Conservation (phyloP, 1,140 invertebrate species). For the Drosophila bifasciata region DNA sequence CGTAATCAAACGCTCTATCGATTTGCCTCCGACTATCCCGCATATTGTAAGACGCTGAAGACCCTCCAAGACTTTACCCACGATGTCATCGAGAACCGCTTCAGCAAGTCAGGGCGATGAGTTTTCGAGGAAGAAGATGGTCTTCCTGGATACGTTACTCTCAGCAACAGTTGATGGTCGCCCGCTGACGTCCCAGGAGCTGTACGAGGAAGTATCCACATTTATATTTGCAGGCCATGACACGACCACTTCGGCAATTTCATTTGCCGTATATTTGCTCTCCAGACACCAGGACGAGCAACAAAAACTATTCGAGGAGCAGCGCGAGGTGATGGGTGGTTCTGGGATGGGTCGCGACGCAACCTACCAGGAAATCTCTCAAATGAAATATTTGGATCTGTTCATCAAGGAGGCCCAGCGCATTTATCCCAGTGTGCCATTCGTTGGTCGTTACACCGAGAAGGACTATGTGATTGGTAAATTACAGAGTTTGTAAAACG, state of each 20-base stretch:
- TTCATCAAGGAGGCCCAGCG: slow-evolving; percentile 87
- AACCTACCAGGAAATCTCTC: slow-evolving; percentile 86
- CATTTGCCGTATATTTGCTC: slow-evolving; percentile 75
- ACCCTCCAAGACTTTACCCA: slow-evolving; percentile 71
- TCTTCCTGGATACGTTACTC: slow-evolving; percentile 74
- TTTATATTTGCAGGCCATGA: slow-evolving; percentile 89
- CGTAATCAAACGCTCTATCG: slow-evolving; percentile 43
- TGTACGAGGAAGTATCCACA: slow-evolving; percentile 89
- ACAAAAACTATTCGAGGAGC: slow-evolving; percentile 85
- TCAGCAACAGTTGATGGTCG: slow-evolving; percentile 85
- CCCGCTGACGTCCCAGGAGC: slow-evolving; percentile 87
- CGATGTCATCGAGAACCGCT: slow-evolving; percentile 69
- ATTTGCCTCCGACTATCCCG: slow-evolving; percentile 48
- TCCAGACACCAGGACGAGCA: slow-evolving; percentile 83
- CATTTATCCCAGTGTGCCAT: slow-evolving; percentile 88
- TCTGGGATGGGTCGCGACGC: slow-evolving; percentile 83
- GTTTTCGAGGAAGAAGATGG: slow-evolving; percentile 67
- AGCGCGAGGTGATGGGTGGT: slow-evolving; percentile 84
- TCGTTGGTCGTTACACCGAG: slow-evolving; percentile 85
- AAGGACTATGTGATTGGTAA: slow-evolving; percentile 72
- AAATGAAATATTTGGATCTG: slow-evolving; percentile 88
- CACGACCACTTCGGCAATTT: slow-evolving; percentile 83
- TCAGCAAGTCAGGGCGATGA: slow-evolving; percentile 18
- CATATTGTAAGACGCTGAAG: slow-evolving; percentile 41
- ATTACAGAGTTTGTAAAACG: too few species aligned